Percentiles rank a stretch among this genome's conserved stretches.
Evolutionary conservation across 2,797 vertebrate genomes (phyloP).

Genomic region (Phaenicophaeus curvirostris): DNA sequence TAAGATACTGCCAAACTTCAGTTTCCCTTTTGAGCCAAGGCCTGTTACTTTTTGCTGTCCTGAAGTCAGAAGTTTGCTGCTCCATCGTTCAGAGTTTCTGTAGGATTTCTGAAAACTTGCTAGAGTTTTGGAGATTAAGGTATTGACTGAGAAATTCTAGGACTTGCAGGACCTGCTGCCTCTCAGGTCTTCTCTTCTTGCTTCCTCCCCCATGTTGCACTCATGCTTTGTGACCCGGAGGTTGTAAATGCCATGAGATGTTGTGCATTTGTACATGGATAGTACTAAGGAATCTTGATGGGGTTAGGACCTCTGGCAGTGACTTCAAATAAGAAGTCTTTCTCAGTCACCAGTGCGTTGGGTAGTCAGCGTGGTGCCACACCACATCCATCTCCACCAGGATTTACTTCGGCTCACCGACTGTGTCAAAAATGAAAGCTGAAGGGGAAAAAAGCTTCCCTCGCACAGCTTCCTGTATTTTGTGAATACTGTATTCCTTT

Average conservation of each 20-base stretch:
- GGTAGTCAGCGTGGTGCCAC: neutral
- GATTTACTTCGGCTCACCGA: neutral
- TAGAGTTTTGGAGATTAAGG: neutral
- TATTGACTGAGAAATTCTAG: neutral
- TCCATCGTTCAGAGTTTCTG: neutral
- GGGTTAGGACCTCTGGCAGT: neutral
- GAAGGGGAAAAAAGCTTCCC: neutral
- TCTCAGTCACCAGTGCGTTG: neutral
- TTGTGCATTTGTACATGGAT: neutral
- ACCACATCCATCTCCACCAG: neutral
- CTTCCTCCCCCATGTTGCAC: neutral
- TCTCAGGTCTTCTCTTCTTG: neutral
- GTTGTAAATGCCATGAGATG: neutral
- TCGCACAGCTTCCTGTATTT: neutral
- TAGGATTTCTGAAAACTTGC: neutral
- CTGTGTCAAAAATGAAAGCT: neutral
- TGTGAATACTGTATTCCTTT: constrained; percentile 33
- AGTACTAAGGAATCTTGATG: neutral
- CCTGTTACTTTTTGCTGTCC: neutral
- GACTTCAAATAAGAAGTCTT: neutral
- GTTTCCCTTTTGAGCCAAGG: neutral
- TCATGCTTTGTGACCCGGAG: neutral
- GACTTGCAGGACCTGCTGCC: neutral
- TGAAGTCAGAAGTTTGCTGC: neutral
- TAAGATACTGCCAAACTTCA: neutral